Base-by-base conservation (phyloP, 92 coral and sea anemone species). In the Umimayanthus kanabou region DNA sequence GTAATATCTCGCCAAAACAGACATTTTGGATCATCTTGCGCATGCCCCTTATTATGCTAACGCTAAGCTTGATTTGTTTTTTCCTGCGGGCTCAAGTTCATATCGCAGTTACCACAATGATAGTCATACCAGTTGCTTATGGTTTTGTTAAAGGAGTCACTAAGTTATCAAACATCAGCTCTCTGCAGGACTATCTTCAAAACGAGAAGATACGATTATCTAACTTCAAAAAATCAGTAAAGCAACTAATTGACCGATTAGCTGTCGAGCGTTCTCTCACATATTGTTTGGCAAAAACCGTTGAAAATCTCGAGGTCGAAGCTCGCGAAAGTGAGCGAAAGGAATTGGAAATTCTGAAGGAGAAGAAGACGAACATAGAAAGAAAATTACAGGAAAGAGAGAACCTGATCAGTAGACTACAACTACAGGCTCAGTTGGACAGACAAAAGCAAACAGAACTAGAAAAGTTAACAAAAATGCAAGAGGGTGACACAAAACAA, bases 211-310 rank as follows among this genome's bases (percentile, higher is more conserved):
- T 45, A 4, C 76, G 78, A 83, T 45, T 83, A 28, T 25, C 65
- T 28, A 42, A 6, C 28, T 83, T 83, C 13, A 83, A 45, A 13
- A 7, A 83, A n/a, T 22, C 65, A 43, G 64, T 83, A 0, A 70
- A 25, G 16, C 87, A 70, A 22, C 20, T 83, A 16, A 28, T 83
- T 15, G 40, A 83, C 37, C 87, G 42, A n/a, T 18, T 83, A 22
- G 87, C 87, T 47, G 78, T 72, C 40, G 87, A 83, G 65, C 78
- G 66, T 28, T 67, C 87, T 6, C 87, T 83, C 23, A 72, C 87
- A 55, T 78, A 83, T 9, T 83, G 77, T 28, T 70, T 83, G 77
- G 50, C 87, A 5, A 83, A 45, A 15, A 83, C 87, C 16, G 78
- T 70, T 28, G 78, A 83, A 70, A 53, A 28, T 33, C 28, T 69